Base-by-base conservation (phyloP, 2,113 vertebrate species). In the Entelurus aequoreus region DNA sequence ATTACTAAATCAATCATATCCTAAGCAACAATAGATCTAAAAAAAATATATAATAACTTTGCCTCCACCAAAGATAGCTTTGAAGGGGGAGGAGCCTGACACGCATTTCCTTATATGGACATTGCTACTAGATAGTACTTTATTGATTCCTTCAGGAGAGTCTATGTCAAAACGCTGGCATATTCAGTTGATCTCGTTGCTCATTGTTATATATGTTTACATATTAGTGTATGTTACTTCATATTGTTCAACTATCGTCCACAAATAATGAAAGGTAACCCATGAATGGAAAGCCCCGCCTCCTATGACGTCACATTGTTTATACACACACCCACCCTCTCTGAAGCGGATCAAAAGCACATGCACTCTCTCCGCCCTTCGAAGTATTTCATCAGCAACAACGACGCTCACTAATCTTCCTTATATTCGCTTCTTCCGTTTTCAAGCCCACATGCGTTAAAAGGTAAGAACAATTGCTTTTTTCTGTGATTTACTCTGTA, bases 381-480 rank as follows among this genome's bases (percentile, higher is more conserved):
- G 73, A 76, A 53, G 57, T 47, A 71, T 82, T 84, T 83, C 80
- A 14, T 69, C 80, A 28, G 63, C 63, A 6, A 37, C 38, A 12
- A 4, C 12, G 1, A 5, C 9, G 4, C 4, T 51, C 38, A 0
- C 35, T 0, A 49, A 6, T 1, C 9, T 8, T 1, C 28, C 2
- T 8, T 38, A 35, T 4, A 28, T 28, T 28, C n/a, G 5, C 12
- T 4, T 9, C 47, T 57, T 52, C 6, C 48, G 4, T 21, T 0
- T 14, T 1, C 14, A 12, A 21, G 8, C 8, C 3, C 48, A n/a
- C 65, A 21, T 40, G 57, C 5, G 10, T 4, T 19, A 11, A 65
- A 28, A 73, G 84, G 86, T 87, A 87, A 73, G 7, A 1, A 13
- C 1, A 1, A 0, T 0, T 47, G 4, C 0, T 5, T 5, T 2